Evolutionary conservation across 2,888 invertebrate species (phyloP).

Genomic region (Mellilla xanthometata): DNA sequence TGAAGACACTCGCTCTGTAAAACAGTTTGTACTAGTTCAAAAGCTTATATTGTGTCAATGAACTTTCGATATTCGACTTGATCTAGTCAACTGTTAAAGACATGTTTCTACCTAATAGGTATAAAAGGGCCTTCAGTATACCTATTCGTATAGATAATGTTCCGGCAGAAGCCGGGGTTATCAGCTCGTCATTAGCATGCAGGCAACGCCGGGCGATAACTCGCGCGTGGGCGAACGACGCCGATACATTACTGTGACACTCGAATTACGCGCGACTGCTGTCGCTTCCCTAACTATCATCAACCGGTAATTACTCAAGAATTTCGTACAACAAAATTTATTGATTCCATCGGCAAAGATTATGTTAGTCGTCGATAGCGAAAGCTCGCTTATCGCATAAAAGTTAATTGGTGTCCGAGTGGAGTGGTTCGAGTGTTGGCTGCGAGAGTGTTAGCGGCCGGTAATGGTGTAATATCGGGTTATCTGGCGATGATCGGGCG

Average conservation of each 20-base stretch:
- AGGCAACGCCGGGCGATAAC: slow-evolving; percentile 61
- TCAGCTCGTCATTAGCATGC: slow-evolving; percentile 72
- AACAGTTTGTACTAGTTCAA: too few species aligned
- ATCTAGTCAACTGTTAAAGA: too few species aligned
- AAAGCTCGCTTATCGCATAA: slow-evolving; percentile 40
- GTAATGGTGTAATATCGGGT: slow-evolving; percentile 60
- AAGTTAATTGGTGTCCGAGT: slow-evolving; percentile 51
- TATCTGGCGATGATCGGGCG: slow-evolving; percentile 74
- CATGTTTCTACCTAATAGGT: too few species aligned
- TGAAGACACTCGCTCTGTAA: too few species aligned
- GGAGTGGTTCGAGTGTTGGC: slow-evolving; percentile 58
- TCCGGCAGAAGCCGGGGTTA: slow-evolving; percentile 33
- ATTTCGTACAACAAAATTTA: not conserved
- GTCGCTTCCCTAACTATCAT: slow-evolving; percentile 20
- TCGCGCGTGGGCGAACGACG: slow-evolving; percentile 53
- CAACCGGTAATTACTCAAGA: slow-evolving; percentile 8
- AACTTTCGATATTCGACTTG: too few species aligned
- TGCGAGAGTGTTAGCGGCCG: slow-evolving; percentile 38
- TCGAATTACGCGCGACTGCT: slow-evolving; percentile 25
- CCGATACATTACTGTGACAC: slow-evolving; percentile 29
- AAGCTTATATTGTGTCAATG: too few species aligned
- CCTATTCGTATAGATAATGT: slow-evolving; percentile 26
- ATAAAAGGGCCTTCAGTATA: not conserved
- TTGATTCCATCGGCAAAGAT: not conserved
- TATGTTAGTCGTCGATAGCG: slow-evolving; percentile 15